phyloP scores from a whole-genome alignment of 2,888 invertebrate genomes.

The Aphidius colemani region DNA sequence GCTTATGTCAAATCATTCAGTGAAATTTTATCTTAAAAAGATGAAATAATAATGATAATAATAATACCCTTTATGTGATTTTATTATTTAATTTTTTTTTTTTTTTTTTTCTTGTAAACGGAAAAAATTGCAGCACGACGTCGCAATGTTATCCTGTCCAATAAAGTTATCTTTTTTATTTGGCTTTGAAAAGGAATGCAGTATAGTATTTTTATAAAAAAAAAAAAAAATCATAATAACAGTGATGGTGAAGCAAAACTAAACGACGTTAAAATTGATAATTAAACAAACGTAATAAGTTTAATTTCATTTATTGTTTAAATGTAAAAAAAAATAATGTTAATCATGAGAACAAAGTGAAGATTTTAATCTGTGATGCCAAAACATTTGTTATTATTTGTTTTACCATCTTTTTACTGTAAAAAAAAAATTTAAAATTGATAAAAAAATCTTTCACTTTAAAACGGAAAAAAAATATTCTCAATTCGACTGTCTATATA shows the following conservation, averaged over 20 bases:
- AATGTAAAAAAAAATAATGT: not conserved
- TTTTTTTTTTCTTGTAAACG: slow-evolving; percentile 9
- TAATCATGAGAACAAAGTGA: slow-evolving; percentile 33
- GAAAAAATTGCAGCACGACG: too few species aligned
- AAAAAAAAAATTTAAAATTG: slow-evolving; percentile 17
- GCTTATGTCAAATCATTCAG: slow-evolving; percentile 88
- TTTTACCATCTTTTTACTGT: slow-evolving; percentile 7
- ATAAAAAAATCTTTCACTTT: slow-evolving; percentile 32
- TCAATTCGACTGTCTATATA: slow-evolving; percentile 31
- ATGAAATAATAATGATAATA: slow-evolving; percentile 20
- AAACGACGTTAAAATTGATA: not conserved
- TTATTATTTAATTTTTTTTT: slow-evolving; percentile 7
- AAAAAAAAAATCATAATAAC: not conserved
- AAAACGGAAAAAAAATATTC: slow-evolving; percentile 38
- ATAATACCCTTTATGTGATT: not conserved
- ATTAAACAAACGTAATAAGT: not conserved
- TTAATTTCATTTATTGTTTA: slow-evolving; percentile 9
- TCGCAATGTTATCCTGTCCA: too few species aligned
- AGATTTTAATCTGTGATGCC: slow-evolving; percentile 43
- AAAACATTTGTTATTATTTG: slow-evolving; percentile 32
- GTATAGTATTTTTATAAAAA: not conserved
- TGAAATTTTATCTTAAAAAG: slow-evolving; percentile 64
- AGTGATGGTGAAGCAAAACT: slow-evolving; percentile 3
- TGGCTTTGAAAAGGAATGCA: not conserved
- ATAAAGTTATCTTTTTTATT: too few species aligned